These are phyloP conservation scores for Brachymystax lenok DNA, from an alignment of 2,797 vertebrate genomes.

Conservation along the genomic window DNA sequence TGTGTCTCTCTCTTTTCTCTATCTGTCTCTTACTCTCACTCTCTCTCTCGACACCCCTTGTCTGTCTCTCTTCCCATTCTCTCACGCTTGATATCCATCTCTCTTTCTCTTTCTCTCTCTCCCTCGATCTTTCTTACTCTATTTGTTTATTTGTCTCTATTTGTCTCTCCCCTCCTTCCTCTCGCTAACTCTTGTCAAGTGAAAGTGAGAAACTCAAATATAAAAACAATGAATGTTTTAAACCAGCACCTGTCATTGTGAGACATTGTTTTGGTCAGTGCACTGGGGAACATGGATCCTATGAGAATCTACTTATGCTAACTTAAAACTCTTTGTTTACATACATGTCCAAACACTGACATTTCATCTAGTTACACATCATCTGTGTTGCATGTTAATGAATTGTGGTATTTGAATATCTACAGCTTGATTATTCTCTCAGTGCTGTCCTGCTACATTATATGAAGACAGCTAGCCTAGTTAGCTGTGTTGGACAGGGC, in stretches of 20 bases:
- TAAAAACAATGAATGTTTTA: constrained; percentile 68
- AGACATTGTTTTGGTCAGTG: constrained; percentile 74
- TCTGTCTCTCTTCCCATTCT: too few species aligned
- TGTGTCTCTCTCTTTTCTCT: not conserved
- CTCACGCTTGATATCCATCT: too few species aligned
- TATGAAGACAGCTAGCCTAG: constrained; percentile 25
- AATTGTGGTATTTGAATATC: not conserved
- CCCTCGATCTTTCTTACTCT: too few species aligned
- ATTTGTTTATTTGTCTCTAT: not conserved
- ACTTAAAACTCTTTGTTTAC: constrained; percentile 6
- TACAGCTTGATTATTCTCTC: not conserved
- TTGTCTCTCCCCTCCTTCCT: constrained; percentile 14
- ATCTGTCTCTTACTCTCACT: not conserved
- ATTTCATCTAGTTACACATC: not conserved
- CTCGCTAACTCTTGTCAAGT: constrained; percentile 53
- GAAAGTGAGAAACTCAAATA: constrained; percentile 67
- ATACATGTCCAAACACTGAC: not conserved
- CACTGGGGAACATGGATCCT: constrained; percentile 63
- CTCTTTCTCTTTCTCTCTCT: too few species aligned
- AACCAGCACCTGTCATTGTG: constrained; percentile 73
- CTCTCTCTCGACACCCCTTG: too few species aligned
- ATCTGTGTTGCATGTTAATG: not conserved
- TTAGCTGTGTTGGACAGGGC: constrained; percentile 35
- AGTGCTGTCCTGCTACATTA: not conserved
- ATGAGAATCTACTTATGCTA: constrained; percentile 67